Evolutionary conservation across 2,113 vertebrate genomes (phyloP), one percentile per base, ranked within the genome.

Genomic region (Chauna torquata): DNA sequence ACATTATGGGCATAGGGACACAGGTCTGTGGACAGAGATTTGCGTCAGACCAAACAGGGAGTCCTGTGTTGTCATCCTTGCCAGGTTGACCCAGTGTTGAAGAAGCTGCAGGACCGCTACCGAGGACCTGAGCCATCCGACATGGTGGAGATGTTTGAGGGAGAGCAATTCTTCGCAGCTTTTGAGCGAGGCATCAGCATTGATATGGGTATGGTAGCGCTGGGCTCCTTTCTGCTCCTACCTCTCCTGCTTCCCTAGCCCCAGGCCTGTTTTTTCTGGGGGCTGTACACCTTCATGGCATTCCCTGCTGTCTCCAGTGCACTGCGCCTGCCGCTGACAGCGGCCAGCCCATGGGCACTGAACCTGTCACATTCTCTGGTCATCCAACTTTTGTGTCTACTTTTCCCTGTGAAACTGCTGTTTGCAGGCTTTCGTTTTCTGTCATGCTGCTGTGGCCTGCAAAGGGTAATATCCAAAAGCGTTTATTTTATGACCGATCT

Each of bases 91-190:
- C 87, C 97, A 66, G 98, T 98, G 77, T 96, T 99, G 82, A 95
- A 89, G 92, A 98, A 98, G 93, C 97, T 99, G 82, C 98, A 98
- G 47, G 97, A 98, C 34, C 97, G 98, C 36, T 99, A 99, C 76
- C 98, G 98, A 6, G 99, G 99, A 28, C 99, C 99, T 0, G 99
- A 99, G 95, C 99, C 99, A n/a, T 99, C 99, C 0, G 99, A 99
- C 84, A 97, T 99, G 12, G 99, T 99, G 92, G 99, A 99, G 91
- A 98, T 99, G 95, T 98, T 99, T 55, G 99, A 99, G 82, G 99
- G 99, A 42, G 99, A 99, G 92, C 99, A 99, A 75, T 99, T 99
- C 94, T 99, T 99, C 42, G 99, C 99, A 3, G 99, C 99, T 91
- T 99, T 99, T 84, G 99, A 99, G 95, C 97, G 96, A 70, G 99